Conservation (phyloP, 1,140 invertebrate species). For the Aphelenchoides avenae region DNA sequence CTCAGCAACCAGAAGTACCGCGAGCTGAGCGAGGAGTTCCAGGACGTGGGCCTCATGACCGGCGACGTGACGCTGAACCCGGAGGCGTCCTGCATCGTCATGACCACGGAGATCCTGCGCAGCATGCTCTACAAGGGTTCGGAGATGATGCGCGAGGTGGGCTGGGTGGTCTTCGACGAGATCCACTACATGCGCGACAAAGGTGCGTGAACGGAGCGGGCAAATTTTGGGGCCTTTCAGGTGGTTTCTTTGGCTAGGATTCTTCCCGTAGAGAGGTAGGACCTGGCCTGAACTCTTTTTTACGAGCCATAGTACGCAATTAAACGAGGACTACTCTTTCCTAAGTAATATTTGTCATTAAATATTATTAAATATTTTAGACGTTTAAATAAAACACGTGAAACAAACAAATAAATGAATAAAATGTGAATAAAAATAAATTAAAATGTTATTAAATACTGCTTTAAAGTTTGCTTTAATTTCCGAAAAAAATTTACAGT, state of each 20-base stretch:
- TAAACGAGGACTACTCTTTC: too few relatives aligned
- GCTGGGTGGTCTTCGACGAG: conserved; percentile 99
- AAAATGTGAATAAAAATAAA: too few relatives aligned
- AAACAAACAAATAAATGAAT: too few relatives aligned
- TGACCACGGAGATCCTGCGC: conserved; percentile 99
- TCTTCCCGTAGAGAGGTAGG: neutral
- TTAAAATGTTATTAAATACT: too few relatives aligned
- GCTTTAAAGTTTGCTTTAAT: too few relatives aligned
- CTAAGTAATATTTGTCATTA: too few relatives aligned
- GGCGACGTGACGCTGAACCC: conserved; percentile 99
- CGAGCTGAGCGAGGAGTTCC: conserved; percentile 94
- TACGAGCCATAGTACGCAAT: conserved; percentile 2
- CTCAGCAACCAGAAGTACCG: conserved; percentile 98
- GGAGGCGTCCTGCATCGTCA: conserved; percentile 91
- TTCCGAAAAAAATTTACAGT: too few relatives aligned
- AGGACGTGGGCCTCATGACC: conserved; percentile 86
- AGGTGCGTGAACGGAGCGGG: conserved; percentile 60
- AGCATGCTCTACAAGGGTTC: conserved; percentile 98
- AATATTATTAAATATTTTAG: too few relatives aligned
- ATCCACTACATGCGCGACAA: conserved; percentile 99
- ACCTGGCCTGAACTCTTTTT: neutral
- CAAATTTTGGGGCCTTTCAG: too few relatives aligned
- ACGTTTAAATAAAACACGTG: too few relatives aligned
- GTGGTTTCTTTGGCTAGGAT: too few relatives aligned
- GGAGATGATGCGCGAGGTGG: conserved; percentile 92